These are phyloP conservation scores for Hyalella azteca DNA, from an alignment of 2,888 invertebrate genomes.

Conservation along the genomic window DNA sequence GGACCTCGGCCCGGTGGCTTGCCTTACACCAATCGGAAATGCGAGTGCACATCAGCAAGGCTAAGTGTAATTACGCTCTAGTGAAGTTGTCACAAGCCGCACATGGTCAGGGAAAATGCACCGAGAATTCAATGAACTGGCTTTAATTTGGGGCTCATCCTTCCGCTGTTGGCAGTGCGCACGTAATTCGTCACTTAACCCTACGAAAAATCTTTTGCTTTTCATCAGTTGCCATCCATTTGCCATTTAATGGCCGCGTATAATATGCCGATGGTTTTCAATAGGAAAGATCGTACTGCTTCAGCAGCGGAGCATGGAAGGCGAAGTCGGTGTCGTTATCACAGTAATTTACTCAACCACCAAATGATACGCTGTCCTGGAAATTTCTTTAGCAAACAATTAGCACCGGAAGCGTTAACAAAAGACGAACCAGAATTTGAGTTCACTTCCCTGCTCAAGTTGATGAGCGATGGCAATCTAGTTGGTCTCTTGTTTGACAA, in stretches of 20 bases:
- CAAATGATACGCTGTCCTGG: slow-evolving; percentile 17
- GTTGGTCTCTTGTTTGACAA: not conserved
- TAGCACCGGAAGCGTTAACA: slow-evolving; percentile 27
- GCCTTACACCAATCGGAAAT: too few species aligned
- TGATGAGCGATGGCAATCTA: slow-evolving; percentile 28
- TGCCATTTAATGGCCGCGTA: too few species aligned
- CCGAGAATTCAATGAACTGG: not conserved
- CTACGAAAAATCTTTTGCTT: too few species aligned
- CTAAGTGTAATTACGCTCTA: too few species aligned
- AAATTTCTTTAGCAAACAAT: slow-evolving; percentile 27
- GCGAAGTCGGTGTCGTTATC: not conserved
- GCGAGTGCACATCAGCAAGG: too few species aligned
- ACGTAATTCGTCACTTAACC: too few species aligned
- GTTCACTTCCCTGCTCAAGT: slow-evolving; percentile 15
- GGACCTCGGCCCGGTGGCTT: too few species aligned
- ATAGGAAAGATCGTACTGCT: not conserved
- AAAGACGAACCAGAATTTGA: not conserved
- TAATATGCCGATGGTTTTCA: not conserved
- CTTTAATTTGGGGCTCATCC: not conserved
- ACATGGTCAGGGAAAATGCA: not conserved
- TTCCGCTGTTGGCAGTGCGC: not conserved
- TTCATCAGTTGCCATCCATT: too few species aligned
- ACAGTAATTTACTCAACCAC: slow-evolving; percentile 21
- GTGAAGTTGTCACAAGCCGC: slow-evolving; percentile 13
- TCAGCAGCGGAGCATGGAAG: slow-evolving; percentile 5